phyloP scores from a whole-genome alignment of 1,140 invertebrate genomes.

The Leguminivora glycinivorella region DNA sequence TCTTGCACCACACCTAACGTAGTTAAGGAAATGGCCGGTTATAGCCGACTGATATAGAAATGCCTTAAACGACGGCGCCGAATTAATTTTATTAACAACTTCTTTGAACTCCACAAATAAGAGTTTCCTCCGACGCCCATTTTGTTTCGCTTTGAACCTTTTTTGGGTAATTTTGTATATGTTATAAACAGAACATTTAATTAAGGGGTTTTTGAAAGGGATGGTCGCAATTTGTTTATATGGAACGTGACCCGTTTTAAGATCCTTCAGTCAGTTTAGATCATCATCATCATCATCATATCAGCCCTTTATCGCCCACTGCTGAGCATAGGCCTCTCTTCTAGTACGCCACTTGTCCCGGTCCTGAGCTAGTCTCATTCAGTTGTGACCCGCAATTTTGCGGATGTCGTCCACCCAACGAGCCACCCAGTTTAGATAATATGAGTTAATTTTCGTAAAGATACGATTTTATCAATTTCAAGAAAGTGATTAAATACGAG shows the following conservation, averaged over 20 bases:
- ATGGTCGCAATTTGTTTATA: background rate
- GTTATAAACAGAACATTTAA: conserved; percentile 4
- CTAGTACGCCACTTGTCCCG: too few species aligned
- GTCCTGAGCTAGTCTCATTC: too few species aligned
- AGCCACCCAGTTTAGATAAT: background rate
- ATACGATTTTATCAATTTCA: background rate
- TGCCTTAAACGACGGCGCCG: conserved; percentile 16
- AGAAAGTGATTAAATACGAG: too few species aligned
- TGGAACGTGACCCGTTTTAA: background rate
- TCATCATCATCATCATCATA: too few species aligned
- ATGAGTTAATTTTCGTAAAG: too few species aligned
- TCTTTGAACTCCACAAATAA: conserved; percentile 19
- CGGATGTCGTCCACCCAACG: too few species aligned
- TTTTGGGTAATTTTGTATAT: conserved; percentile 22
- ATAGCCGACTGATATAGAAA: conserved; percentile 27
- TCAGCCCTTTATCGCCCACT: too few species aligned
- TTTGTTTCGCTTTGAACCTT: conserved; percentile 27
- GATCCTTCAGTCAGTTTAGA: background rate
- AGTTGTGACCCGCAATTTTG: too few species aligned
- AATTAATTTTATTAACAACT: conserved; percentile 29
- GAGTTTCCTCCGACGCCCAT: conserved; percentile 6
- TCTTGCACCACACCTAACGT: conserved; percentile 10
- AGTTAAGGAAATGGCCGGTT: conserved; percentile 27
- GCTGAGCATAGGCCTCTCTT: too few species aligned
- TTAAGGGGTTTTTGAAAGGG: conserved; percentile 1